Conservation (phyloP, 1,140 invertebrate species). For the Polypedilum vanderplanki region DNA sequence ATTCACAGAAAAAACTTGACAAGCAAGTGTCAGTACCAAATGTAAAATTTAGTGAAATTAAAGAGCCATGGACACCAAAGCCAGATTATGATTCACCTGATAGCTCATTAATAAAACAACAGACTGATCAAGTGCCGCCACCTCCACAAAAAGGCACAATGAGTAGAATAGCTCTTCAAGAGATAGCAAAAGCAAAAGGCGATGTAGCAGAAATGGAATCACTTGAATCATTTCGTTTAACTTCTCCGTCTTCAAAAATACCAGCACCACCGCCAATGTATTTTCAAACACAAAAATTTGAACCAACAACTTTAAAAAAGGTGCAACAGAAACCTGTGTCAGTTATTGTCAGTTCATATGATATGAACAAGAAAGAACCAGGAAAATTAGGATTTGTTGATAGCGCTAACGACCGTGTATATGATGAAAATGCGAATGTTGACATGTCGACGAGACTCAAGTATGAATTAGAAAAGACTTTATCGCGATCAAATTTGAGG, state of each 20-base stretch:
- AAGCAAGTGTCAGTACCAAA: background rate
- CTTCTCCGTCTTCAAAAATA: slow-evolving; percentile 50
- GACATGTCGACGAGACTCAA: slow-evolving; percentile 58
- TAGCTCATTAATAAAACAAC: slow-evolving; percentile 34
- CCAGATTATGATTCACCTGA: slow-evolving; percentile 32
- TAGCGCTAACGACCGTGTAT: slow-evolving; percentile 36
- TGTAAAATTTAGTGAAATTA: background rate
- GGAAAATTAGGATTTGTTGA: slow-evolving; percentile 59
- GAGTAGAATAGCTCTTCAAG: slow-evolving; percentile 34
- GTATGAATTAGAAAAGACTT: slow-evolving; percentile 61
- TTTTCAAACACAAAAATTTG: slow-evolving; percentile 49
- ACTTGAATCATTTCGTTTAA: slow-evolving; percentile 61
- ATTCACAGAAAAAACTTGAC: background rate
- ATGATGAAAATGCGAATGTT: slow-evolving; percentile 41
- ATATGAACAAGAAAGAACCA: slow-evolving; percentile 53
- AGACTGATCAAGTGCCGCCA: slow-evolving; percentile 35
- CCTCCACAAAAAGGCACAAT: slow-evolving; percentile 26
- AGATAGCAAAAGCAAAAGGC: slow-evolving; percentile 42
- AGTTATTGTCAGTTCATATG: slow-evolving; percentile 63
- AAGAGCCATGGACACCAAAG: slow-evolving; percentile 17
- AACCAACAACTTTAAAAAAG: slow-evolving; percentile 47
- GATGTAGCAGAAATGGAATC: slow-evolving; percentile 62
- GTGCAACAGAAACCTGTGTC: slow-evolving; percentile 46
- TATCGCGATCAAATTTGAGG: slow-evolving; percentile 62
- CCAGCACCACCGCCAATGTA: slow-evolving; percentile 61